Evolutionary conservation across 2,113 vertebrate genomes (phyloP).

Genomic region (Siniperca knerii): DNA sequence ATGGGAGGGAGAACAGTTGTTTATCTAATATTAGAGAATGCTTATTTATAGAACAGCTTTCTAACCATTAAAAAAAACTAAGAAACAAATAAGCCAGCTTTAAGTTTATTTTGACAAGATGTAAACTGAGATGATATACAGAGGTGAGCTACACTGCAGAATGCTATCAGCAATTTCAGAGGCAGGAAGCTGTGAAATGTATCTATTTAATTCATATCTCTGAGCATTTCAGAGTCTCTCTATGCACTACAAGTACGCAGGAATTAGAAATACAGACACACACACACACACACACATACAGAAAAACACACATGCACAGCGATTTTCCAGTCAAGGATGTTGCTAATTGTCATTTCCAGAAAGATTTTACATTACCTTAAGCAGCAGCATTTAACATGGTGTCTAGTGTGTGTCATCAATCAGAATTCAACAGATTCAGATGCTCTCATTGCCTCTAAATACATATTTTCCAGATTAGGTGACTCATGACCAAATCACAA

Average conservation of each 20-base stretch:
- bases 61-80: neutral
- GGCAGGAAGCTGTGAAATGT: constrained; percentile 29
- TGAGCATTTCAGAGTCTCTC: constrained; percentile 6
- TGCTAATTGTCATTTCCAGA: constrained; percentile 27
- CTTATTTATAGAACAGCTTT: neutral
- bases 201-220: constrained; percentile 39
- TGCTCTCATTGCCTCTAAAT: neutral
- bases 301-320: neutral
- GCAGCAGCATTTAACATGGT: neutral
- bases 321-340: constrained; percentile 29
- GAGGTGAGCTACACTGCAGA: constrained; percentile 4
- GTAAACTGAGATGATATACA: constrained; percentile 2
- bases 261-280: constrained; percentile 21
- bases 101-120: constrained; percentile 15
- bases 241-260: constrained; percentile 15
- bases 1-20: neutral
- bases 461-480: constrained; percentile 6
- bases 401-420: neutral
- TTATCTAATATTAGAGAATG: neutral
- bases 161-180: constrained; percentile 15
- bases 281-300: neutral
- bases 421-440: neutral
- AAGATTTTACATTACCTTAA: neutral
- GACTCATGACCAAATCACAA: constrained; percentile 14
- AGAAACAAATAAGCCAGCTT: neutral